These are phyloP conservation scores for Subanguina moxae DNA, from an alignment of 1,140 invertebrate species.

Conservation along the genomic window DNA sequence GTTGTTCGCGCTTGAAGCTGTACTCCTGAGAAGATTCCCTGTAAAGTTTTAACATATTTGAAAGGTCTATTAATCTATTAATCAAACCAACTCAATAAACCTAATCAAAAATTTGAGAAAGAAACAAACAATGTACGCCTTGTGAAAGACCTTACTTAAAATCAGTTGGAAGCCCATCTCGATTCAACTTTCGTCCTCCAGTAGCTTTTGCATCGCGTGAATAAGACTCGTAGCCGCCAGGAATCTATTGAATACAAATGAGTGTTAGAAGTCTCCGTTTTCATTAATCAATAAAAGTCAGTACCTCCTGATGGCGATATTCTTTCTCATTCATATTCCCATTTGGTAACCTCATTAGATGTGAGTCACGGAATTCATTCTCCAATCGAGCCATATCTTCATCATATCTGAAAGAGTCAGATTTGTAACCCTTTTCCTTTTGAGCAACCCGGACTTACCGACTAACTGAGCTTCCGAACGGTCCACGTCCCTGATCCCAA, in stretches of 20 bases:
- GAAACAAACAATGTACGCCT: no score
- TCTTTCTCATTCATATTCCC: slow-evolving; percentile 33
- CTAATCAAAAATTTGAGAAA: no score
- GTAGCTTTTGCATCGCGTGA: slow-evolving; percentile 26
- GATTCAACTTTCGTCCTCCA: slow-evolving; percentile 12
- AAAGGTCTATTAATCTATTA: background rate
- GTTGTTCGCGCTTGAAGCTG: slow-evolving; percentile 16
- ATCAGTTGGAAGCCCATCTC: slow-evolving; percentile 16
- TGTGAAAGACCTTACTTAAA: slow-evolving; percentile 5
- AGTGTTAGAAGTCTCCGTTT: background rate
- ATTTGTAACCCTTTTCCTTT: background rate
- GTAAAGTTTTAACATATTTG: background rate
- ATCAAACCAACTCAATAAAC: no score
- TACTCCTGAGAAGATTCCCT: slow-evolving; percentile 19
- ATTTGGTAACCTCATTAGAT: slow-evolving; percentile 30
- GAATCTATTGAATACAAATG: slow-evolving; percentile 15
- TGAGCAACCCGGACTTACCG: slow-evolving; percentile 1
- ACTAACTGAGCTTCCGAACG: slow-evolving; percentile 19
- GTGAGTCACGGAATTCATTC: slow-evolving; percentile 40
- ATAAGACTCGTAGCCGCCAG: slow-evolving; percentile 38
- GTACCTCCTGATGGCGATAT: slow-evolving; percentile 17
- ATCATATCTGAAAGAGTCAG: slow-evolving; percentile 19
- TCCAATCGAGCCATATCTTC: slow-evolving; percentile 41
- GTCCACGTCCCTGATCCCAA: slow-evolving; percentile 30
- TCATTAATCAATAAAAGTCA: background rate